phyloP scores from a whole-genome alignment of 2,797 vertebrate species.

The Tadarida brasiliensis region DNA sequence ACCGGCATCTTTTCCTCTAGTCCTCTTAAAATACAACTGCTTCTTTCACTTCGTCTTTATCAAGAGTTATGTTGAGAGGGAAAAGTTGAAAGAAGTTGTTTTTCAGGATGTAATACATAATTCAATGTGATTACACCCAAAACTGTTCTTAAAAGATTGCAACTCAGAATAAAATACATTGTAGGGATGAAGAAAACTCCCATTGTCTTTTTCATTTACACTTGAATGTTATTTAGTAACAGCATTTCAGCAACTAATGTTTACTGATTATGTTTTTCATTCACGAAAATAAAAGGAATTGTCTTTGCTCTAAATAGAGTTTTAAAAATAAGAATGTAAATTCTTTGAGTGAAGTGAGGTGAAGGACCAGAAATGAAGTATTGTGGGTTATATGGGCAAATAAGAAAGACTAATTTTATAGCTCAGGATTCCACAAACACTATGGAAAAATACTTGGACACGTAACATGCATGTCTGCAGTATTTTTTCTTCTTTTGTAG shows the following conservation, averaged over 20 bases:
- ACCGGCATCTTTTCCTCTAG: not conserved
- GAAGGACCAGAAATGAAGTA: not conserved
- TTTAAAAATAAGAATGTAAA: not conserved
- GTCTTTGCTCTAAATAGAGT: not conserved
- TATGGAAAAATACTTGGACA: not conserved
- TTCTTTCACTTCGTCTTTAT: not conserved
- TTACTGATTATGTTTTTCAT: conserved; percentile 7
- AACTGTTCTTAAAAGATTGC: not conserved
- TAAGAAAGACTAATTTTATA: not conserved
- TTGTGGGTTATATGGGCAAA: not conserved
- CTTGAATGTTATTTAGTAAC: not conserved
- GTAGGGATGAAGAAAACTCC: not conserved
- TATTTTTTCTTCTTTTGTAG: not conserved
- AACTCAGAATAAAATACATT: conserved; percentile 8
- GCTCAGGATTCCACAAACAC: not conserved
- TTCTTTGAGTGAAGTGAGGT: not conserved
- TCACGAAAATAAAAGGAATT: conserved; percentile 20
- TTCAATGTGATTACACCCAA: not conserved
- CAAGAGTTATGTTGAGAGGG: conserved; percentile 24
- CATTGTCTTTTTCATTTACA: not conserved
- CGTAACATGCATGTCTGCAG: not conserved
- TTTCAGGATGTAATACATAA: not conserved
- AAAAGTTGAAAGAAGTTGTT: conserved; percentile 17
- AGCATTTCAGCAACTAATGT: not conserved
- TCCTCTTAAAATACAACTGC: not conserved